Conservation (phyloP, 2,888 invertebrate genomes). For the Thymelicus acteon region DNA sequence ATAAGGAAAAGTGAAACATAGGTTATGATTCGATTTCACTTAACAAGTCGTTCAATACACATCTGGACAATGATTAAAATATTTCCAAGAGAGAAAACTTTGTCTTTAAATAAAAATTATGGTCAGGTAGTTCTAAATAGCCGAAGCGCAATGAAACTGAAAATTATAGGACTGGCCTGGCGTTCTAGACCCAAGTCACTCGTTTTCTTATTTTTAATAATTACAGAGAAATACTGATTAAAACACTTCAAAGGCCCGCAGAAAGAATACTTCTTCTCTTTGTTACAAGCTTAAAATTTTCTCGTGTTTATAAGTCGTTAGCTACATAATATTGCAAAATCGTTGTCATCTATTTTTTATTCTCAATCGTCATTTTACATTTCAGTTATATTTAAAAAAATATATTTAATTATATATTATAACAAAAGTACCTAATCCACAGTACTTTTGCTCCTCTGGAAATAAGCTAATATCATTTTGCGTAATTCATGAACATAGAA, state of each 20-base stretch:
- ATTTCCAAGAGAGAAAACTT: conserved; percentile 13
- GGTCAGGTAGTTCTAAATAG: conserved; percentile 16
- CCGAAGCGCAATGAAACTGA: conserved; percentile 25
- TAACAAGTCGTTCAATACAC: too few species aligned
- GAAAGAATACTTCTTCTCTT: conserved; percentile 12
- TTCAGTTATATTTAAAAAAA: too few species aligned
- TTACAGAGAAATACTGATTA: conserved; percentile 23
- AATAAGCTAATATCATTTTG: too few species aligned
- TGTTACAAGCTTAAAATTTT: conserved; percentile 9
- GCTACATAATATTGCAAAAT: neutral
- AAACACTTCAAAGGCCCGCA: conserved; percentile 21
- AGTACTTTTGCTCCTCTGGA: too few species aligned
- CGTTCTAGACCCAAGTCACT: conserved; percentile 3
- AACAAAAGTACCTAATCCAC: too few species aligned
- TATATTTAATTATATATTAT: too few species aligned
- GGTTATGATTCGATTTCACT: too few species aligned
- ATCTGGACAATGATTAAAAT: conserved; percentile 20
- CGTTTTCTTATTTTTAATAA: conserved; percentile 20
- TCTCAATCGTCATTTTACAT: neutral
- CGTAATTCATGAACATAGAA: too few species aligned
- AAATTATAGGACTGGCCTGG: conserved; percentile 20
- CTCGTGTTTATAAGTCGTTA: neutral
- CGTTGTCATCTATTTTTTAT: neutral
- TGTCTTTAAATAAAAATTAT: conserved; percentile 18
- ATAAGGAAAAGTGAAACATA: too few species aligned